Evolutionary conservation across 2,113 vertebrate genomes (phyloP).

Genomic region (Globicephala melas): DNA sequence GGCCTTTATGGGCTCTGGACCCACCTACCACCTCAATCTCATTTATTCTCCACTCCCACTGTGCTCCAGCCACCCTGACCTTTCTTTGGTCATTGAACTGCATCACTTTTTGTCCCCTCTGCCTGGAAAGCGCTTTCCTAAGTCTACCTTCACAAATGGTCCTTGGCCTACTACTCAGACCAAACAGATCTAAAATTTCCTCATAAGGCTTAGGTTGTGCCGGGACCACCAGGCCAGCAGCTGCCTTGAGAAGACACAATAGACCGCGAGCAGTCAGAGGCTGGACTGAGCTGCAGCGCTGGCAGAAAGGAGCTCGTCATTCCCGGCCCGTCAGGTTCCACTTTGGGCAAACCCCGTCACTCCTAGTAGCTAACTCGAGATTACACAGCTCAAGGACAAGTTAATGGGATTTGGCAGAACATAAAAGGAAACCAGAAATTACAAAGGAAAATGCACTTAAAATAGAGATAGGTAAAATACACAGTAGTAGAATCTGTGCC

Average conservation of each 20-base stretch:
- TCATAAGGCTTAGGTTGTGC: background rate
- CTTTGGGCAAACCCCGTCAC: background rate
- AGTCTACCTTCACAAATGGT: background rate
- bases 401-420: conserved; percentile 59
- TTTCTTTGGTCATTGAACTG: background rate
- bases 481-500: conserved; percentile 25
- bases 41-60: background rate
- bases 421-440: conserved; percentile 51
- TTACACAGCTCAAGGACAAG: conserved; percentile 46
- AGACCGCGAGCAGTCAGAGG: background rate
- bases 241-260: background rate
- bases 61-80: background rate
- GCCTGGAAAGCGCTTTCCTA: background rate
- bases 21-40: background rate
- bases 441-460: conserved; percentile 57
- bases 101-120: background rate
- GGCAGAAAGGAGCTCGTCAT: background rate
- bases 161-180: background rate
- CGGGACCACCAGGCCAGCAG: background rate
- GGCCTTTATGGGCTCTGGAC: background rate
- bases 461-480: conserved; percentile 63
- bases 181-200: background rate
- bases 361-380: background rate
- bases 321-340: background rate
- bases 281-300: background rate